Percentiles rank a stretch among this genome's conserved stretches.
Conservation (phyloP, 2,797 vertebrate species). For the Benthosema pterotum region DNA sequence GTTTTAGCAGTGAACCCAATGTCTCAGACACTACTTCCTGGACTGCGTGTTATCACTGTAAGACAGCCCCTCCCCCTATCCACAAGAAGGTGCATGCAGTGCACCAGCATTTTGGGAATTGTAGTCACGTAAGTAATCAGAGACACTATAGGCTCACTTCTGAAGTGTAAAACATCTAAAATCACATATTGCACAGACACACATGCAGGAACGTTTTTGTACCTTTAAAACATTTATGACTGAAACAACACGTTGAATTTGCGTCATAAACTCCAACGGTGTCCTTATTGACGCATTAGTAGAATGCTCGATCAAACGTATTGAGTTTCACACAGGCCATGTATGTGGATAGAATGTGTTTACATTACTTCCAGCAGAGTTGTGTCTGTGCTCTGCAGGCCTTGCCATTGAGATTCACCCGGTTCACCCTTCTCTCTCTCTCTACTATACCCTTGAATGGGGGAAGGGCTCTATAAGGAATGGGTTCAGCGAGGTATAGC, state of each 20-base stretch:
- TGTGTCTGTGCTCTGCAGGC: slow-evolving; percentile 1
- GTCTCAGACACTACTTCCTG: too few species aligned
- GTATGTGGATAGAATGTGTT: slow-evolving; percentile 19
- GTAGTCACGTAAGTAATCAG: too few species aligned
- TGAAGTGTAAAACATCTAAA: too few species aligned
- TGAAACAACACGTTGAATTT: neutral
- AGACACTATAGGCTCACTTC: too few species aligned
- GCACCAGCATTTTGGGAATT: too few species aligned
- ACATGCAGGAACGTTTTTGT: too few species aligned
- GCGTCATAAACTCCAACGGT: neutral
- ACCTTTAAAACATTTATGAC: neutral
- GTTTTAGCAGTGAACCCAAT: too few species aligned
- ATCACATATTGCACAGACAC: too few species aligned
- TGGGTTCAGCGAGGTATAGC: slow-evolving; percentile 47
- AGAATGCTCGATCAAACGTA: neutral
- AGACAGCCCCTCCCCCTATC: too few species aligned
- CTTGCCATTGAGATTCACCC: slow-evolving; percentile 38
- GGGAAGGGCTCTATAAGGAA: slow-evolving; percentile 44
- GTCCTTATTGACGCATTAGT: neutral
- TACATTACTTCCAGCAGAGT: slow-evolving; percentile 2
- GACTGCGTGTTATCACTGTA: too few species aligned
- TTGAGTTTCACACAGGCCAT: neutral
- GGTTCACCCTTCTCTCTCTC: slow-evolving; percentile 20
- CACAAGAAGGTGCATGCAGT: too few species aligned
- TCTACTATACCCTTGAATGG: slow-evolving; percentile 24